These are phyloP conservation scores for Phaetusa simplex DNA, from an alignment of 2,113 vertebrate species.

Conservation along the genomic window DNA sequence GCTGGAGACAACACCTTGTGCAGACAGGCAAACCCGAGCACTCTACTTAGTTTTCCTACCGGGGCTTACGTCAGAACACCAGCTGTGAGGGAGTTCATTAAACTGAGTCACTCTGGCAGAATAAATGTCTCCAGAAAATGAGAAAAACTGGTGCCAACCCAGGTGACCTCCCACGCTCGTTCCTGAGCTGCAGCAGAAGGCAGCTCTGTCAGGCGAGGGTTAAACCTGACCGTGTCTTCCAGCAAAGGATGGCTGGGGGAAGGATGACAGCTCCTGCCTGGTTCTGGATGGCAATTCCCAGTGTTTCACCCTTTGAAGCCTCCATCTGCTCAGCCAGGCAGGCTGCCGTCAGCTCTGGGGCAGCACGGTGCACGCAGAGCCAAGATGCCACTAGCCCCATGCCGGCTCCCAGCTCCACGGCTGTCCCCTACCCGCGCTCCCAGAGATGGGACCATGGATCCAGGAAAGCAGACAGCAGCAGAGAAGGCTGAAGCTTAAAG, in stretches of 20 bases:
- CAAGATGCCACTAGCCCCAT: neutral
- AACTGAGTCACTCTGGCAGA: constrained; percentile 41
- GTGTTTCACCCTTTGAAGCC: neutral
- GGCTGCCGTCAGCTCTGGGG: neutral
- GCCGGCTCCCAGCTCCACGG: neutral
- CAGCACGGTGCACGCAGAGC: neutral
- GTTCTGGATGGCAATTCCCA: neutral
- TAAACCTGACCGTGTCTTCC: neutral
- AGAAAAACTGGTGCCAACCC: constrained; percentile 4
- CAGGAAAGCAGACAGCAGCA: neutral
- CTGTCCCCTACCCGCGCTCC: neutral
- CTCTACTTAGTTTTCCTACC: neutral
- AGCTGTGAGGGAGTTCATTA: constrained; percentile 67
- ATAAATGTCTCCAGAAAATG: constrained; percentile 49
- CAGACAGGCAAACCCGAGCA: neutral
- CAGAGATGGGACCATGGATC: accelerated
- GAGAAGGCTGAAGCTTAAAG: neutral
- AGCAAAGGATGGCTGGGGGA: neutral
- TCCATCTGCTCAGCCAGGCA: constrained; percentile 1
- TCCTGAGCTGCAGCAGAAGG: neutral
- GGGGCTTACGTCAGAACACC: neutral
- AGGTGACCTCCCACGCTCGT: accelerated
- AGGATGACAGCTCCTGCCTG: neutral
- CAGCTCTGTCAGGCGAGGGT: neutral
- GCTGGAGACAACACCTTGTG: neutral